Evolutionary conservation across 2,113 vertebrate genomes (phyloP).

Genomic region (Pedionomus torquatus): DNA sequence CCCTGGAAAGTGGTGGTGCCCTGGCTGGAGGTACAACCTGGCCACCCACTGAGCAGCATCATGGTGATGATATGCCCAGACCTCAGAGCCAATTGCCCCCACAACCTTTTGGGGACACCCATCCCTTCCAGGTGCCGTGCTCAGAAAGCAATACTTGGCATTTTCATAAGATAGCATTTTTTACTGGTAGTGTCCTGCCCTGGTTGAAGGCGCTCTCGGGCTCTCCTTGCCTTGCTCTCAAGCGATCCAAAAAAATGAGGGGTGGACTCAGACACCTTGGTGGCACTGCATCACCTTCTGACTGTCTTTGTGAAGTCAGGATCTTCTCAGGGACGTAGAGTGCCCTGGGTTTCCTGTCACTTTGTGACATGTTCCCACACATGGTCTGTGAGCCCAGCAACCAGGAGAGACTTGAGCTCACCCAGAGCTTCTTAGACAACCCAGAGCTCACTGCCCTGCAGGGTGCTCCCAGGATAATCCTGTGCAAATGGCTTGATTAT

Average conservation of each 20-base stretch:
- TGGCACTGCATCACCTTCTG: background rate
- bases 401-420: background rate
- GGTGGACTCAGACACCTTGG: background rate
- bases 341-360: background rate
- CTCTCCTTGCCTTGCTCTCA: background rate
- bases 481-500: background rate
- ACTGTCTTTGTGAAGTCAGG: background rate
- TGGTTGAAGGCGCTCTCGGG: background rate
- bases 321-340: background rate
- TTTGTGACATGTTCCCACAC: fast-evolving
- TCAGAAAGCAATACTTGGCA: background rate
- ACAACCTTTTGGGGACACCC: background rate
- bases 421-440: background rate
- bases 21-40: background rate
- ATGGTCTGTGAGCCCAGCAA: background rate
- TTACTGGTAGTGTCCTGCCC: background rate
- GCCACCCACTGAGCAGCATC: fast-evolving
- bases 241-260: background rate
- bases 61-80: background rate
- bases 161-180: background rate
- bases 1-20: background rate
- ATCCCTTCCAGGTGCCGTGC: background rate
- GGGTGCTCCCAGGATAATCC: background rate
- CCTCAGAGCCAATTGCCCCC: background rate
- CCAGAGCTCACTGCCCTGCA: background rate